These are phyloP conservation scores for Meteorus colon DNA, from an alignment of 2,888 invertebrate species.

Conservation along the genomic window DNA sequence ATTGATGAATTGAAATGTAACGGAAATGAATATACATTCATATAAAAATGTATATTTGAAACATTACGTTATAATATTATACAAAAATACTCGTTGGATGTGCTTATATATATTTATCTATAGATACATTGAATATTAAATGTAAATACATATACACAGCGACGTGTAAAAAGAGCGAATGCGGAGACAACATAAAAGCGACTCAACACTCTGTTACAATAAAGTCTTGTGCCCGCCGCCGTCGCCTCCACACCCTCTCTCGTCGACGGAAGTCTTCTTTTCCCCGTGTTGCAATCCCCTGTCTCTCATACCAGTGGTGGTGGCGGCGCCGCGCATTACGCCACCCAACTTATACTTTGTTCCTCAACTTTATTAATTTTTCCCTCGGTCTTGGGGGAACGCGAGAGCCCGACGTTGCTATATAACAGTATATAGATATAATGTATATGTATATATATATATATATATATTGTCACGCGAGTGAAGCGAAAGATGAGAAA, in stretches of 20 bases:
- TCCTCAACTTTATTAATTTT: slow-evolving; percentile 74
- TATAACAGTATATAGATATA: slow-evolving; percentile 17
- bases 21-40: neutral
- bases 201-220: slow-evolving; percentile 74
- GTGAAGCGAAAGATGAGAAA: slow-evolving; percentile 26
- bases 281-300: slow-evolving; percentile 50
- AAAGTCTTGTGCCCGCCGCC: slow-evolving; percentile 64
- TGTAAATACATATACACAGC: slow-evolving; percentile 29
- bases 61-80: no score
- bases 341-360: slow-evolving; percentile 72
- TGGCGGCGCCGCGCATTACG: slow-evolving; percentile 61
- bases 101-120: neutral
- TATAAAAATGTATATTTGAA: neutral
- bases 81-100: no score
- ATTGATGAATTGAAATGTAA: no score
- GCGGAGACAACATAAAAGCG: slow-evolving; percentile 66
- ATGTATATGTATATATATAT: slow-evolving; percentile 27
- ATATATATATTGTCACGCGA: slow-evolving; percentile 39
- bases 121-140: slow-evolving; percentile 1
- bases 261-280: slow-evolving; percentile 62
- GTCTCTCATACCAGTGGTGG: slow-evolving; percentile 55
- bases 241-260: slow-evolving; percentile 51
- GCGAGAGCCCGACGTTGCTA: slow-evolving; percentile 23
- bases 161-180: slow-evolving; percentile 36
- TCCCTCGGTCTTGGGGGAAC: slow-evolving; percentile 71